Base-by-base conservation (phyloP, 2,888 invertebrate species). In the Lasioglossum zephyrum region DNA sequence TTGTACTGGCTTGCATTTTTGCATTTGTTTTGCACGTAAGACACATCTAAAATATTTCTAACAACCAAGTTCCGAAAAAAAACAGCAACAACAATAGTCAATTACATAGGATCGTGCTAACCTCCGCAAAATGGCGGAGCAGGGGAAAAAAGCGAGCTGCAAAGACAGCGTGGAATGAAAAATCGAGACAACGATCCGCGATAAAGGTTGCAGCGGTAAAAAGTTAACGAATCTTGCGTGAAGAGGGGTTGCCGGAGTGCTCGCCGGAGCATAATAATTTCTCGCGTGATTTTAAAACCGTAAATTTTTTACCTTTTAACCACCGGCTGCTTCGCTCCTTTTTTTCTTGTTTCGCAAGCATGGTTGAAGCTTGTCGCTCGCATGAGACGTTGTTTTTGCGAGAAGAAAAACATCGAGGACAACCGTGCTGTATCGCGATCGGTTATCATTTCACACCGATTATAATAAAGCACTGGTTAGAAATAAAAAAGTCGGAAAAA, bases 371-470 rank as follows among this genome's bases (percentile, higher is more conserved):
- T 53, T 53, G 31, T n/a, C n/a, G 31, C 11, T 39, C 73, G 73
- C 36, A 73, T 76, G 78, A 84, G 76, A 87, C 83, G 77, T 87
- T 89, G 91, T 94, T 93, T 93, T 93, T 92, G 87, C 84, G 31
- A 72, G n/a, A n/a, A 75, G 87, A 92, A 93, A 93, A 93, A 92
- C 89, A 89, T 88, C 86, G 63, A 69, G 76, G 81, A 39, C 77
- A 89, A 77, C 82, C 87, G 91, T 87, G 90, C 89, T 90, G 88
- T 90, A 91, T 92, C 90, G 88, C 80, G 95, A 95, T 95, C 95
- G 95, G 95, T 95, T 95, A 95, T 93, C 95, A 95, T 95, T 95
- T 95, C 95, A 95, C 95, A 94, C 95, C 94, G 95, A 95, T 95
- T 95, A 95, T 90, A 94, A 95, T 94, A 93, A 94, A 93, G 87